phyloP scores from a whole-genome alignment of 1,140 invertebrate species.

The Diorhabda elongata region DNA sequence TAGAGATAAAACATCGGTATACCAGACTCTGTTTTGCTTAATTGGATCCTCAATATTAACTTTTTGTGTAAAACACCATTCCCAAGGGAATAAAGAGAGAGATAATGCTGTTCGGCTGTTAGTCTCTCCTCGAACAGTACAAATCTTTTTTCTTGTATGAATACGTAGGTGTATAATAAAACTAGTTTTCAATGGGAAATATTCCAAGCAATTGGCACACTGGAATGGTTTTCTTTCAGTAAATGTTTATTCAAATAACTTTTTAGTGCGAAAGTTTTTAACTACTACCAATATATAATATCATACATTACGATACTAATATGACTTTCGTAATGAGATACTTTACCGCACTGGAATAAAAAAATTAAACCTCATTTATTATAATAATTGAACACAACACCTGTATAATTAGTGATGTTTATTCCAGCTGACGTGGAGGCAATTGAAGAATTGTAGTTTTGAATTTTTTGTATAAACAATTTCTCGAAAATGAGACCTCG shows the following conservation, averaged over 20 bases:
- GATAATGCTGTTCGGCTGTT: neutral
- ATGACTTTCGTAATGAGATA: no score
- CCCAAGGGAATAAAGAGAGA: neutral
- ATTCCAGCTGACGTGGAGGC: no score
- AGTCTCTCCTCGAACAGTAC: conserved; percentile 32
- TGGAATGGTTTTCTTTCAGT: no score
- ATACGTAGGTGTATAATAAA: conserved; percentile 54
- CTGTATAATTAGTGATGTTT: no score
- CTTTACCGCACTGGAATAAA: no score
- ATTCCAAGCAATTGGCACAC: conserved; percentile 49
- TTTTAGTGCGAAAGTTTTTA: neutral
- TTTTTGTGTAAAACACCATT: neutral
- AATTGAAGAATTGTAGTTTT: no score
- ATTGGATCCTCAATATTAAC: neutral
- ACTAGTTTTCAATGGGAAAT: conserved; percentile 51
- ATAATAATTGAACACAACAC: no score
- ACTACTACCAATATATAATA: no score
- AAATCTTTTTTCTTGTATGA: conserved; percentile 65
- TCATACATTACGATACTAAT: no score
- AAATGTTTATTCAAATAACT: neutral
- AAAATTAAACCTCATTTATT: no score
- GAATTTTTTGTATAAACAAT: no score
- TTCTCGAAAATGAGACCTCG: no score
- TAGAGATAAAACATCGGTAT: neutral
- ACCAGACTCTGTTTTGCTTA: neutral